Evolutionary conservation across 2,888 invertebrate species (phyloP).

Genomic region (Drosophila anceps): DNA sequence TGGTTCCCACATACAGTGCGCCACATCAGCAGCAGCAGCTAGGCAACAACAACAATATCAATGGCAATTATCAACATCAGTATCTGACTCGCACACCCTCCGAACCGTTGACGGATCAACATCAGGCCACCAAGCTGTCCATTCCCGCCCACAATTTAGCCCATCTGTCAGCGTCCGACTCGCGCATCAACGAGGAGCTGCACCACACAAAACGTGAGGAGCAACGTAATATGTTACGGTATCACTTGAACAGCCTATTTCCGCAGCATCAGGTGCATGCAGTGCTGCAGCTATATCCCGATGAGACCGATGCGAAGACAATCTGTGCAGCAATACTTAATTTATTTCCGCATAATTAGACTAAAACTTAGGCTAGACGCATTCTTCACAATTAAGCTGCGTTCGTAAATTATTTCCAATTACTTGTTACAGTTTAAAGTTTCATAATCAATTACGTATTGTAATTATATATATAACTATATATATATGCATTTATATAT

Average conservation of each 20-base stretch:
- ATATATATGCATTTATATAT: conserved; percentile 22
- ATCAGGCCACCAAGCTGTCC: conserved; percentile 44
- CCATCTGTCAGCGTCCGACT: conserved; percentile 71
- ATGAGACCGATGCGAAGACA: conserved; percentile 94
- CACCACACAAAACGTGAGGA: conserved; percentile 85
- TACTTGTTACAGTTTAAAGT: conserved; percentile 53
- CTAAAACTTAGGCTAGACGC: conserved; percentile 59
- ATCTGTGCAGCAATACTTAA: conserved; percentile 94
- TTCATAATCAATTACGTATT: conserved; percentile 57
- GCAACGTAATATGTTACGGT: conserved; percentile 91
- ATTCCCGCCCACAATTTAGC: conserved; percentile 65
- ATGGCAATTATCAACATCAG: conserved; percentile 58
- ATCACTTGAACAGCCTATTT: conserved; percentile 95
- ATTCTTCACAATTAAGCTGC: conserved; percentile 40
- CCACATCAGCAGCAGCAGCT: conserved; percentile 35
- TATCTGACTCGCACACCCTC: conserved; percentile 73
- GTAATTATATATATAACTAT: conserved; percentile 43
- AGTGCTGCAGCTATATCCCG: conserved; percentile 95
- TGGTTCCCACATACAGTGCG: conserved; percentile 61
- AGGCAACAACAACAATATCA: conserved; percentile 23
- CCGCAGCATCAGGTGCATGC: conserved; percentile 95
- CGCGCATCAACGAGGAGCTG: conserved; percentile 68
- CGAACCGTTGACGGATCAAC: conserved; percentile 68
- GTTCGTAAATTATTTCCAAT: conserved; percentile 59
- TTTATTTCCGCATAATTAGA: conserved; percentile 88